Base-by-base conservation (phyloP, 2,888 invertebrate genomes). In the Strigamia maritima region DNA sequence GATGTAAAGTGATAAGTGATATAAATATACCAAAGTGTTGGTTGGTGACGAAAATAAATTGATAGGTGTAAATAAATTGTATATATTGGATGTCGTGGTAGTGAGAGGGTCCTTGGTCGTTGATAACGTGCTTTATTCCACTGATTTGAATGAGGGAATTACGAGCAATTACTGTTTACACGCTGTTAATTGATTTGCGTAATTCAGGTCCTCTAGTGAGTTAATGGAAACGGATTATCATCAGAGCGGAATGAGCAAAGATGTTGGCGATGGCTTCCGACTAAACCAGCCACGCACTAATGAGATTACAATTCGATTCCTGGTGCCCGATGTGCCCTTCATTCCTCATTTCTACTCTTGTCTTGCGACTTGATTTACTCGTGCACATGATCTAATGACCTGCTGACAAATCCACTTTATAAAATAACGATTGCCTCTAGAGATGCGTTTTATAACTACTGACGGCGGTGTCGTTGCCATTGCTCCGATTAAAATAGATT, bases 111-210 rank as follows among this genome's bases (percentile, higher is more conserved):
- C 54, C 3, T 54, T 54, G 19, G 19, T 54, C 28, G 70, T 70
- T 70, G 70, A 70, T 70, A 70, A 70, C 70, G 70, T 70, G 70
- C 77, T 49, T 77, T 54, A 77, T 77, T 77, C 44, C 77, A 54
- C 24, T 49, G 77, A 77, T 49, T 77, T 77, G 77, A 77, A 77
- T 77, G 49, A 26, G 49, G 44, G 77, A 77, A 77, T 77, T 77
- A 77, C 49, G 77, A 77, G 49, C 77, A 77, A 77, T 77, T 77
- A 77, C 77, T 77, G 77, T 77, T 77, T 77, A 77, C 77, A 77
- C 77, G 54, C 49, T 49, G 77, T 77, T 77, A 77, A 77, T 77
- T 77, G 77, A 77, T 77, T 77, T 77, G 77, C 77, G 77, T 77
- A 77, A 77, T 77, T 77, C 77, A 44, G 40, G 40, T 49, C 77